Percentiles rank a stretch among this genome's conserved stretches.
phyloP scores from a whole-genome alignment of 2,888 invertebrate species.

The Stratiomys singularior region DNA sequence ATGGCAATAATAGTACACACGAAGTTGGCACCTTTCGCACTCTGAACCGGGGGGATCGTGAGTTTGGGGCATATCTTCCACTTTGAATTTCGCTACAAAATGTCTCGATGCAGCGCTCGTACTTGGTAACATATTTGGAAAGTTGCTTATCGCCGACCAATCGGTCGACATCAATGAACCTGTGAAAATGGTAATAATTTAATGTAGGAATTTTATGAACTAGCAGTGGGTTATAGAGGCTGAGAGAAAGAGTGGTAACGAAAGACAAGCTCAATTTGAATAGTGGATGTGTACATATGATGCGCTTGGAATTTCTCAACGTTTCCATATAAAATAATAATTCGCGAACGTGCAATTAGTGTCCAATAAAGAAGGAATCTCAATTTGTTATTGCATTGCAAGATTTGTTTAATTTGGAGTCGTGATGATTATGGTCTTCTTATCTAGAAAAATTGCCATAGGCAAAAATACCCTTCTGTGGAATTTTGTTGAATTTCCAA shows the following conservation, averaged over 20 bases:
- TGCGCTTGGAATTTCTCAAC: not conserved
- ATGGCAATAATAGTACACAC: constrained; percentile 4
- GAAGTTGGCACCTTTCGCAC: constrained; percentile 40
- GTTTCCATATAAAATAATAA: not conserved
- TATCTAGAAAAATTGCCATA: too few species aligned
- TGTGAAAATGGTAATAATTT: constrained; percentile 29
- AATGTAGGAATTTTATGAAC: not conserved
- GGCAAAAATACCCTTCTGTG: too few species aligned
- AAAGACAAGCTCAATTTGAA: too few species aligned
- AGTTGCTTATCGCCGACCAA: constrained; percentile 24
- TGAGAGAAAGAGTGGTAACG: not conserved
- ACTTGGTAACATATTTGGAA: constrained; percentile 19
- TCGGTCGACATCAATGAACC: constrained; percentile 28
- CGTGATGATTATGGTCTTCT: too few species aligned
- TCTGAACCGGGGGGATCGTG: constrained; percentile 43
- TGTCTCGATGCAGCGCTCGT: not conserved
- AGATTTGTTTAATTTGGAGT: not conserved
- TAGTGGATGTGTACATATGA: not conserved
- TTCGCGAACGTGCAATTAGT: not conserved
- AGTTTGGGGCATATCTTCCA: constrained; percentile 6
- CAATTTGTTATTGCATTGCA: not conserved
- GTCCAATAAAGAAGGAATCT: not conserved
- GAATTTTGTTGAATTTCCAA: too few species aligned
- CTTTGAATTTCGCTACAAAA: too few species aligned
- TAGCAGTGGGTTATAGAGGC: not conserved